phyloP scores from a whole-genome alignment of 1,140 invertebrate genomes.

The Paraescarpia echinospica region DNA sequence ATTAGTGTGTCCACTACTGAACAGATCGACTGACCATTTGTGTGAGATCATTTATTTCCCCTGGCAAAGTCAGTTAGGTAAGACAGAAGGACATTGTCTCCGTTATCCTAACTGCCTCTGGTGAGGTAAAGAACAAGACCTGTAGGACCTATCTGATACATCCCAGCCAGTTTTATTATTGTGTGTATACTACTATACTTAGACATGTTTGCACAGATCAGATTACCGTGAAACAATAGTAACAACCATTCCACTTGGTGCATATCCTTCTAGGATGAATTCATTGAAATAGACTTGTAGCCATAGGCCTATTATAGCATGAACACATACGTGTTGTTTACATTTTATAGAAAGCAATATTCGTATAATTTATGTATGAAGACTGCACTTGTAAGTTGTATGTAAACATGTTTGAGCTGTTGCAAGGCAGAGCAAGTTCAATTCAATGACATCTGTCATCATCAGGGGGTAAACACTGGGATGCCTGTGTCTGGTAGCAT shows the following conservation, averaged over 20 bases:
- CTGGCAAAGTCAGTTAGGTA: no score
- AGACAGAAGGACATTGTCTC: neutral
- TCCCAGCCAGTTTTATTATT: neutral
- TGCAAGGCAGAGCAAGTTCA: neutral
- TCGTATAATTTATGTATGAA: neutral
- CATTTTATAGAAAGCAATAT: neutral
- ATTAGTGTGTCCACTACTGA: neutral
- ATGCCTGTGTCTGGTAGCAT: neutral
- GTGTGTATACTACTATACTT: neutral
- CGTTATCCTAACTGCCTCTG: neutral
- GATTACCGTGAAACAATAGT: neutral
- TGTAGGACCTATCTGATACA: neutral
- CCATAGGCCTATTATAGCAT: neutral
- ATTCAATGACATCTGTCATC: no score
- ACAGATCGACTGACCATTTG: no score
- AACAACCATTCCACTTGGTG: neutral
- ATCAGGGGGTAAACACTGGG: neutral
- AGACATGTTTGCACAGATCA: neutral
- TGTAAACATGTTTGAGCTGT: neutral
- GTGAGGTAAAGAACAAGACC: neutral
- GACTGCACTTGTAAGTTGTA: neutral
- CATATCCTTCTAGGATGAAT: neutral
- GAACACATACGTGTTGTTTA: neutral
- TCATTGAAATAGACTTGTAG: neutral
- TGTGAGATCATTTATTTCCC: neutral